Percentiles rank a stretch among this genome's conserved stretches.
These are phyloP conservation scores for Labrus mixtus DNA, from an alignment of 2,113 vertebrate species.

Conservation along the genomic window DNA sequence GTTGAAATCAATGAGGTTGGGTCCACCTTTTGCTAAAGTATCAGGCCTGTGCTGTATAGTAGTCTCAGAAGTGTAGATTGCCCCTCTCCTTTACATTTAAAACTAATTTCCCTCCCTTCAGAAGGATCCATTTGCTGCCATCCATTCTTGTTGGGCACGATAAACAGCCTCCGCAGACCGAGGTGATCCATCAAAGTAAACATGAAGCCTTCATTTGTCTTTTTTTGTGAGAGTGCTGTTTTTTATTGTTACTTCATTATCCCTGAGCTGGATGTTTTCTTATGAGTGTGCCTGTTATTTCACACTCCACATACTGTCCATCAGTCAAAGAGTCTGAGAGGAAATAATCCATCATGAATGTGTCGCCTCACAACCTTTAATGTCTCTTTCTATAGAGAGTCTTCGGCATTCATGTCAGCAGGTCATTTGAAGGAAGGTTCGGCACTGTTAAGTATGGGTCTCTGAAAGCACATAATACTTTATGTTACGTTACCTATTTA, in stretches of 20 bases:
- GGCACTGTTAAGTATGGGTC: not conserved
- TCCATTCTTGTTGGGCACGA: not conserved
- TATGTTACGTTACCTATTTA: not conserved
- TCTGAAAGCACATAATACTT: not conserved
- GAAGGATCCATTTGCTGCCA: conserved; percentile 7
- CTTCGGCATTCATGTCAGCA: not conserved
- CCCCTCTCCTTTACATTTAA: not conserved
- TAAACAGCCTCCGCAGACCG: conserved; percentile 17
- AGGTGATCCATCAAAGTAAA: conserved; percentile 23
- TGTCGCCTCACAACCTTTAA: not conserved
- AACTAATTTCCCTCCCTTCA: not conserved
- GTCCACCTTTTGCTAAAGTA: not conserved
- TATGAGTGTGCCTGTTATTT: conserved; percentile 6
- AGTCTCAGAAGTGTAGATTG: not conserved
- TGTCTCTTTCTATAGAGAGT: not conserved
- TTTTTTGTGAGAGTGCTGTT: conserved; percentile 1
- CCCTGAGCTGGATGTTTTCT: not conserved
- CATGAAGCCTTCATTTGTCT: conserved; percentile 10
- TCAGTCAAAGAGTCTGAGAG: not conserved
- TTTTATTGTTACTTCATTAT: conserved; percentile 41
- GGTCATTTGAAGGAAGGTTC: not conserved
- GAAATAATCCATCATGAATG: conserved; percentile 3
- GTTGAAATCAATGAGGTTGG: not conserved
- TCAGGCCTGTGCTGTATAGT: not conserved
- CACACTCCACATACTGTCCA: not conserved